phyloP scores from a whole-genome alignment of 2,113 vertebrate genomes.

The Chionodraco myersi region DNA sequence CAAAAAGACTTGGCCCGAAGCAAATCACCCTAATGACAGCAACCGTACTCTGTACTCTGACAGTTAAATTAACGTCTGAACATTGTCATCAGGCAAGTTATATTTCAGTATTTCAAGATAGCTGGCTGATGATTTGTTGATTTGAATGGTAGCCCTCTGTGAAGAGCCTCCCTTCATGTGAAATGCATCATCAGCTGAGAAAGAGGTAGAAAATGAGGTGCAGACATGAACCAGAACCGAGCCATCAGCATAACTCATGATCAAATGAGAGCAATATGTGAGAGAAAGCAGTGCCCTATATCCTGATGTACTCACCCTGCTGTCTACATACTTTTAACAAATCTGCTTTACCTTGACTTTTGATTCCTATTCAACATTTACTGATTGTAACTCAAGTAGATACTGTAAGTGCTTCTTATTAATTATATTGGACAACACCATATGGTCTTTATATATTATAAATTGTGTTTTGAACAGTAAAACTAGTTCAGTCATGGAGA shows the following conservation, averaged over 20 bases:
- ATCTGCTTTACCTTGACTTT: conserved; percentile 15
- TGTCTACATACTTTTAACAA: conserved; percentile 39
- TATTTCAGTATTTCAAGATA: conserved; percentile 35
- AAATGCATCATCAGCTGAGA: conserved; percentile 57
- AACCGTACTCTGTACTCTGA: conserved; percentile 27
- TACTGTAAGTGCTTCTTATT: neutral
- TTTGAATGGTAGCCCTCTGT: conserved; percentile 45
- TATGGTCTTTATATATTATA: neutral
- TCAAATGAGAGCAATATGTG: conserved; percentile 64
- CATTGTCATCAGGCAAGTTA: conserved; percentile 33
- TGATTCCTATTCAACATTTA: conserved; percentile 22
- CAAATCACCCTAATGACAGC: neutral
- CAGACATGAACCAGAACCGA: conserved; percentile 75
- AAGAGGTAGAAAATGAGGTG: conserved; percentile 52
- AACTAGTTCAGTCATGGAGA: neutral
- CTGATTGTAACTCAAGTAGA: conserved; percentile 20
- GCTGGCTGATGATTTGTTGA: conserved; percentile 61
- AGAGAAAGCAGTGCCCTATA: conserved; percentile 54
- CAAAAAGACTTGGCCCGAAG: neutral
- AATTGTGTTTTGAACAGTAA: neutral
- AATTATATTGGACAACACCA: neutral
- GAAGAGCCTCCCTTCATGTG: conserved; percentile 51
- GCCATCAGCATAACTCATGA: conserved; percentile 70
- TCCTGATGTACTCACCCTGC: conserved; percentile 12
- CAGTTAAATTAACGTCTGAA: conserved; percentile 8